Conservation (phyloP, 2,888 invertebrate species). For the Eupithecia vulgata region DNA sequence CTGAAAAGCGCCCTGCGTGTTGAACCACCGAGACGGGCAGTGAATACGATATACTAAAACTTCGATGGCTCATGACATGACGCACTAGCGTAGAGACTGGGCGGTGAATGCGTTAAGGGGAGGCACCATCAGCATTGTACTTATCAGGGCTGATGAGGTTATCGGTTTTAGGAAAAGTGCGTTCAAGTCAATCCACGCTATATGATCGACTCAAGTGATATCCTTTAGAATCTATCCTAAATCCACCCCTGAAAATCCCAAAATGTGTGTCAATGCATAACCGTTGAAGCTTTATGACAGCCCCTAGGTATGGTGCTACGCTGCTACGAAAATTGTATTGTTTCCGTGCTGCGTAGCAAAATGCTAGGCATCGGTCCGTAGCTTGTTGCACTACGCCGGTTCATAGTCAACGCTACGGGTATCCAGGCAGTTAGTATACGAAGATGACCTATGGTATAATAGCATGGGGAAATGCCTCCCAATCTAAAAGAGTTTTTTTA, state of each 20-base stretch:
- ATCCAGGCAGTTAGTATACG: conserved; percentile 4
- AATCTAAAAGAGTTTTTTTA: no score
- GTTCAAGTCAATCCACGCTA: background rate
- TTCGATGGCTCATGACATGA: no score
- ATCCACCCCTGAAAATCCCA: conserved; percentile 31
- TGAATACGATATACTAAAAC: no score
- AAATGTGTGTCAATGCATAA: conserved; percentile 44
- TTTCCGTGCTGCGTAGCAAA: conserved; percentile 33
- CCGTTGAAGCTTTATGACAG: conserved; percentile 32
- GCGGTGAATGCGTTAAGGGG: no score
- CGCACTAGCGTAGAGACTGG: no score
- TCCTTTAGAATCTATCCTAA: conserved; percentile 1
- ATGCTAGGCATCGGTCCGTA: conserved; percentile 10
- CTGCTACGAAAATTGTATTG: conserved; percentile 35
- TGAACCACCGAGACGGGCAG: no score
- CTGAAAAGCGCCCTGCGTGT: no score
- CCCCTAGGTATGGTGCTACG: conserved; percentile 12
- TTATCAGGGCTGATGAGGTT: no score
- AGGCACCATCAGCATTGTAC: no score
- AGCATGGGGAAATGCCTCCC: no score
- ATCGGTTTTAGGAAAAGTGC: background rate
- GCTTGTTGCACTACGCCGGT: background rate
- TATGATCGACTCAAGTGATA: background rate
- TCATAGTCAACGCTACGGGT: background rate
- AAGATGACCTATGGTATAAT: no score